Evolutionary conservation across 2,113 vertebrate genomes (phyloP), one percentile per base, ranked within the genome.

Genomic region (Anser brachyrhynchus): DNA sequence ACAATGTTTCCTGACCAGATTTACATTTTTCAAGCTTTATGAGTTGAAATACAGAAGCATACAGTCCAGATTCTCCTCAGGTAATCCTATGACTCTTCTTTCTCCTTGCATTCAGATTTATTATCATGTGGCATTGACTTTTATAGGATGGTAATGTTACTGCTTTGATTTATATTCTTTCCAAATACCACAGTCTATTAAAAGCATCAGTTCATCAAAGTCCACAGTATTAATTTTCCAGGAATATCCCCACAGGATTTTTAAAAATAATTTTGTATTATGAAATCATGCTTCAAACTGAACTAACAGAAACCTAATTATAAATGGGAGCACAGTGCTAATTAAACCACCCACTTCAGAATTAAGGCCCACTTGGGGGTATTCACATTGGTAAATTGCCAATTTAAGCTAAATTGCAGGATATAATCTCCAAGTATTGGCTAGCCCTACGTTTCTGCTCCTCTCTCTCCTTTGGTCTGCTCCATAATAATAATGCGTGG

Each of bases 131-230:
- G 66, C 55, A 73, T 61, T 75, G 93, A 85, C 90, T 95, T 96
- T 97, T 94, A 94, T 72, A 59, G 82, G 46, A 91, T 66, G 33
- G 52, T 62, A 96, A 61, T 81, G 52, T 84, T 94, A 84, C 74
- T 88, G 66, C 88, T 93, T 82, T 96, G 94, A 95, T 93, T 80
- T 92, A 97, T 84, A 97, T 90, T 92, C 86, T 70, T 95, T 91
- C 82, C 84, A 96, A 97, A 97, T 93, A 92, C 83, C 79, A 94
- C 67, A 92, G 93, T 93, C 96, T 97, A 96, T 97, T 98, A 97
- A 98, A 97, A 97, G 87, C 89, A 93, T 93, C 96, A 91, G 92
- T 97, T 98, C 97, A 97, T 98, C 97, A 97, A 97, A 97, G 97
- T 97, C 97, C 93, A 89, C 49, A 89, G 84, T 96, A 95, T 84